Conservation (phyloP, 2,888 invertebrate species). For the Hydroisotoma schaefferi region DNA sequence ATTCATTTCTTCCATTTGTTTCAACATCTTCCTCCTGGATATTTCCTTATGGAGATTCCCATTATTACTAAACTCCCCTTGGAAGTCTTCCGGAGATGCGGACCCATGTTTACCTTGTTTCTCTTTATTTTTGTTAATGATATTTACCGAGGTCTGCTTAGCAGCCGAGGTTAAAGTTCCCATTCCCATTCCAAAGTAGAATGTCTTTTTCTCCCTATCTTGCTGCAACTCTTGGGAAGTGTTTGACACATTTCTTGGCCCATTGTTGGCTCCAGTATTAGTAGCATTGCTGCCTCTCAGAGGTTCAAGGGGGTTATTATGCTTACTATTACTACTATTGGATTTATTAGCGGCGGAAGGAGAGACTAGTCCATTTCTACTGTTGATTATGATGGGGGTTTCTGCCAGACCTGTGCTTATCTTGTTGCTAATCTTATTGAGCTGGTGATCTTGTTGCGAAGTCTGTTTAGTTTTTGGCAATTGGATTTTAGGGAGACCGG, state of each 20-base stretch:
- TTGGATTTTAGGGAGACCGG: slow-evolving; percentile 14
- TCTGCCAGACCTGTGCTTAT: slow-evolving; percentile 27
- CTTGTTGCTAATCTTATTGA: no score
- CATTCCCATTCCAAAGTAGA: slow-evolving; percentile 77
- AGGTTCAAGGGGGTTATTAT: slow-evolving; percentile 18
- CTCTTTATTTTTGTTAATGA: no score
- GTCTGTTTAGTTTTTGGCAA: slow-evolving; percentile 16
- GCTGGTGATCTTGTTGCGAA: slow-evolving; percentile 17
- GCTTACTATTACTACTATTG: slow-evolving; percentile 15
- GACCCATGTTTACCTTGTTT: no score
- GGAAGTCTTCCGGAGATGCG: not conserved
- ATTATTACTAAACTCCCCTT: slow-evolving; percentile 15
- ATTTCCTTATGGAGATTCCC: slow-evolving; percentile 11
- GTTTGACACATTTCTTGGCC: no score
- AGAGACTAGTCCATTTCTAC: slow-evolving; percentile 21
- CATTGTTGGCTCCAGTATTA: slow-evolving; percentile 15
- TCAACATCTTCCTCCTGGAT: slow-evolving; percentile 7
- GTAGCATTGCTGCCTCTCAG: slow-evolving; percentile 6
- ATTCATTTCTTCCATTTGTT: slow-evolving; percentile 3
- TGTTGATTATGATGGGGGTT: slow-evolving; percentile 12
- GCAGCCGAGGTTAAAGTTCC: slow-evolving; percentile 34
- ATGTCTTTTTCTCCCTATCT: slow-evolving; percentile 59
- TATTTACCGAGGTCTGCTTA: no score
- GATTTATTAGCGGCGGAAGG: slow-evolving; percentile 21
- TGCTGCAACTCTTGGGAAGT: no score